These are phyloP conservation scores for Seira ritae DNA, from an alignment of 2,888 invertebrate species.

Conservation along the genomic window DNA sequence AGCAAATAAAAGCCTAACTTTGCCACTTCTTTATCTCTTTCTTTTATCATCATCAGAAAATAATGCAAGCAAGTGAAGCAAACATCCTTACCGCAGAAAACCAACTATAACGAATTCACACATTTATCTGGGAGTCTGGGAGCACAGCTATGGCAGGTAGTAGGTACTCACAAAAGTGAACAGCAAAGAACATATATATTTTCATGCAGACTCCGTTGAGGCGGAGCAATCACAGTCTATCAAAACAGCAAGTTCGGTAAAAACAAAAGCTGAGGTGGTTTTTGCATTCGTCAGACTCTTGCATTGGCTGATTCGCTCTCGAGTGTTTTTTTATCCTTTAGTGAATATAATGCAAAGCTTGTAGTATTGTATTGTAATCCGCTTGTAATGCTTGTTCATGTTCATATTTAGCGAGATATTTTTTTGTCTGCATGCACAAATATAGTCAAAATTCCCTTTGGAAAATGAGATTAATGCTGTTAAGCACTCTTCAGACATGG, in stretches of 20 bases:
- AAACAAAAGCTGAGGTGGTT: conserved; percentile 54
- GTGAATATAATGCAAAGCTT: neutral
- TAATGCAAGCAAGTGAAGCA: too few relatives aligned
- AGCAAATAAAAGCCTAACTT: conserved; percentile 12
- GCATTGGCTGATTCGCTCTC: conserved; percentile 49
- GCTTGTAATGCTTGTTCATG: conserved; percentile 23
- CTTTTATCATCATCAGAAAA: neutral
- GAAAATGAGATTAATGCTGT: too few relatives aligned
- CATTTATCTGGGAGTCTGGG: too few relatives aligned
- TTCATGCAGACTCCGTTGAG: conserved; percentile 25
- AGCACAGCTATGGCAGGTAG: too few relatives aligned
- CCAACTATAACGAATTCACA: neutral
- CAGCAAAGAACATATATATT: too few relatives aligned
- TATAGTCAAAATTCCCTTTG: neutral
- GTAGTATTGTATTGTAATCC: conserved; percentile 12
- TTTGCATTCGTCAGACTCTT: conserved; percentile 47
- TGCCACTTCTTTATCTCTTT: conserved; percentile 15
- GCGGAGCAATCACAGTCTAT: conserved; percentile 62
- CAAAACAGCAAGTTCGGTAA: conserved; percentile 56
- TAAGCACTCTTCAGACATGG: too few relatives aligned
- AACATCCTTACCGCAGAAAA: neutral
- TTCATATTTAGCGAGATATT: conserved; percentile 1
- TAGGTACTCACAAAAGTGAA: too few relatives aligned
- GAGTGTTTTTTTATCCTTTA: conserved; percentile 27
- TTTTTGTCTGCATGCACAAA: conserved; percentile 1